phyloP scores from a whole-genome alignment of 2,797 vertebrate species.

The Melanotaenia boesemani region DNA sequence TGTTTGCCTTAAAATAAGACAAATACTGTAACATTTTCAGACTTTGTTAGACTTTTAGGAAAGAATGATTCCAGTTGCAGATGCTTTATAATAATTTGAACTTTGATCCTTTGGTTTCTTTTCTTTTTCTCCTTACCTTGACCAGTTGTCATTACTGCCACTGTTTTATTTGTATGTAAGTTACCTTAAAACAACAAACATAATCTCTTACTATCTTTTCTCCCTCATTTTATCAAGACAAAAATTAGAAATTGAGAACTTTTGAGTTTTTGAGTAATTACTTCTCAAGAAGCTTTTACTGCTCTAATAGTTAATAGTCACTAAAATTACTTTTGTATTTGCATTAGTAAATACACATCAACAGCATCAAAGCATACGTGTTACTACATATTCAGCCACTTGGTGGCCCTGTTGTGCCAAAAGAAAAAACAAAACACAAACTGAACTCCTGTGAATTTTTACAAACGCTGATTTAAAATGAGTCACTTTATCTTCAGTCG shows the following conservation, averaged over 20 bases:
- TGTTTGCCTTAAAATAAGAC: background rate
- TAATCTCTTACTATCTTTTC: background rate
- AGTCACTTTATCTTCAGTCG: background rate
- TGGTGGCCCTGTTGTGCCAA: constrained; percentile 57
- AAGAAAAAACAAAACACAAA: background rate
- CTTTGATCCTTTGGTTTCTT: too few species aligned
- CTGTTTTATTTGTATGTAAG: too few species aligned
- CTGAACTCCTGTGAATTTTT: background rate
- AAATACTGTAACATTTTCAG: background rate
- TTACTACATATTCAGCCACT: constrained; percentile 49
- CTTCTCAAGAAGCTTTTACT: background rate
- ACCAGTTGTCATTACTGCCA: too few species aligned
- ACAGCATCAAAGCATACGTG: background rate
- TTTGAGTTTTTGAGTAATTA: background rate
- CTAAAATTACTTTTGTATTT: background rate
- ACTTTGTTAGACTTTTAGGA: background rate
- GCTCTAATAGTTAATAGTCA: background rate
- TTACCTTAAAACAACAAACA: too few species aligned
- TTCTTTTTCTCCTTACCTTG: too few species aligned
- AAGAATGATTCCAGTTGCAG: background rate
- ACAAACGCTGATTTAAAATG: background rate
- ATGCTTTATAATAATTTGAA: background rate
- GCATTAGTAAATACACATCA: background rate
- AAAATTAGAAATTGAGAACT: background rate
- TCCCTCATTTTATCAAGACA: background rate